Evolutionary conservation across 2,888 invertebrate genomes (phyloP).

Genomic region (Cacoxenus indagator): DNA sequence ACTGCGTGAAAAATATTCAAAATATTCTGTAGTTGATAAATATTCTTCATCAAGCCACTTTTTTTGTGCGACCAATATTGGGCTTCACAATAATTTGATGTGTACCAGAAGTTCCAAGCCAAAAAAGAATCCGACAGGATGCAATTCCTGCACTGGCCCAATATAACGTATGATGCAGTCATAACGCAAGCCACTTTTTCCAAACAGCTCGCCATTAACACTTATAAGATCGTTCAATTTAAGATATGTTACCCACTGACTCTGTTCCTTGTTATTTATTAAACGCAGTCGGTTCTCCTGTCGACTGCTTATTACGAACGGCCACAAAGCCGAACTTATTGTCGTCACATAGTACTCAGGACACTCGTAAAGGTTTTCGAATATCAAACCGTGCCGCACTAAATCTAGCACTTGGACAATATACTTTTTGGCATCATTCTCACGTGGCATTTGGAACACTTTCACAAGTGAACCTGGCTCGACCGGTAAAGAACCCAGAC

Average conservation of each 20-base stretch:
- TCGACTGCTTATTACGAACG: conserved; percentile 71
- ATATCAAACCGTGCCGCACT: conserved; percentile 46
- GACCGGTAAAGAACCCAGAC: conserved; percentile 28
- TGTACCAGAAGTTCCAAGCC: conserved; percentile 74
- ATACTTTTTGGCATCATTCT: conserved; percentile 40
- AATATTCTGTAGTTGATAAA: too few species aligned
- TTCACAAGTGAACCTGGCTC: conserved; percentile 53
- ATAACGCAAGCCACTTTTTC: conserved; percentile 38
- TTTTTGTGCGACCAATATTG: background rate
- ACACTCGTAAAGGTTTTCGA: conserved; percentile 62
- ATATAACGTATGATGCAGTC: conserved; percentile 72
- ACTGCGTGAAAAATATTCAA: too few species aligned
- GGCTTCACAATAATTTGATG: background rate
- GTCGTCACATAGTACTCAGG: conserved; percentile 44
- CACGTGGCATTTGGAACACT: conserved; percentile 39
- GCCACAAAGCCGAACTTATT: conserved; percentile 70
- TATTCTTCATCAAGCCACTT: background rate
- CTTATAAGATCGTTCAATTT: conserved; percentile 64
- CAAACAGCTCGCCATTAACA: conserved; percentile 69
- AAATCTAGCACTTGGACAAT: conserved; percentile 60
- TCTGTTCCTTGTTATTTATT: conserved; percentile 55
- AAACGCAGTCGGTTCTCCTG: conserved; percentile 73
- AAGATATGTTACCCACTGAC: conserved; percentile 68
- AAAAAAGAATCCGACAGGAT: conserved; percentile 73
- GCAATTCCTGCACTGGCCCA: conserved; percentile 73